A percentile compares a stretch with the other conserved stretches of the same genome.
phyloP scores from a whole-genome alignment of 2,113 vertebrate genomes.

The Donacobius atricapilla region DNA sequence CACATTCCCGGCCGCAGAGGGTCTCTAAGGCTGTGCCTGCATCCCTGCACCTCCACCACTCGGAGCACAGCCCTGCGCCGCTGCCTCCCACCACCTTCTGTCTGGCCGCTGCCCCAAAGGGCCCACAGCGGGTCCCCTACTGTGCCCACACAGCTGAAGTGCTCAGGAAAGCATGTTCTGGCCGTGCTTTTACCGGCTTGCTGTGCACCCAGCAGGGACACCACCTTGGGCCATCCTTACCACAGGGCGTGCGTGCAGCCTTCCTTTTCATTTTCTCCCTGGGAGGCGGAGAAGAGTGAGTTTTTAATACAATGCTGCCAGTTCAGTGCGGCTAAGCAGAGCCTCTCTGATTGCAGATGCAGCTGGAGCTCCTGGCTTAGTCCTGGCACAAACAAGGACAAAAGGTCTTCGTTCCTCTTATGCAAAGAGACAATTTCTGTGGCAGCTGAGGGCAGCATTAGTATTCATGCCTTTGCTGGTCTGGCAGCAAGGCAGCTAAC shows the following conservation, averaged over 20 bases:
- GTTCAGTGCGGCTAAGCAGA: neutral
- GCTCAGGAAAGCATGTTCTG: neutral
- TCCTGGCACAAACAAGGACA: neutral
- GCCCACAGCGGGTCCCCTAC: rapidly evolving
- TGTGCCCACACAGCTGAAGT: neutral
- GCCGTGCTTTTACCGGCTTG: neutral
- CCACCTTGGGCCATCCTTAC: neutral
- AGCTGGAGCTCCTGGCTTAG: slow-evolving; percentile 37
- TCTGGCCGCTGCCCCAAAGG: rapidly evolving
- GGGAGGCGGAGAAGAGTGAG: neutral
- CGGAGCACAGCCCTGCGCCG: rapidly evolving
- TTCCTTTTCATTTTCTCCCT: neutral
- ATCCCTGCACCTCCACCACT: rapidly evolving
- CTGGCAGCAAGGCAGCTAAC: neutral
- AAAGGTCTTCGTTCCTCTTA: neutral
- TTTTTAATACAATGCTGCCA: neutral
- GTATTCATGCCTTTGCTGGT: slow-evolving; percentile 27
- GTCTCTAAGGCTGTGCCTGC: neutral
- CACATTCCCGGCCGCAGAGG: rapidly evolving
- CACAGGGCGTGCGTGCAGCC: neutral
- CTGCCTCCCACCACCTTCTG: neutral
- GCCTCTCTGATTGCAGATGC: neutral
- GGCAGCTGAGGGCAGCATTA: slow-evolving; percentile 41
- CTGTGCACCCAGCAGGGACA: neutral
- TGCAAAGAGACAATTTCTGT: slow-evolving; percentile 25